Percentiles rank a stretch among this genome's conserved stretches.
Conservation (phyloP, 2,113 vertebrate genomes). For the Oxyruncus cristatus region DNA sequence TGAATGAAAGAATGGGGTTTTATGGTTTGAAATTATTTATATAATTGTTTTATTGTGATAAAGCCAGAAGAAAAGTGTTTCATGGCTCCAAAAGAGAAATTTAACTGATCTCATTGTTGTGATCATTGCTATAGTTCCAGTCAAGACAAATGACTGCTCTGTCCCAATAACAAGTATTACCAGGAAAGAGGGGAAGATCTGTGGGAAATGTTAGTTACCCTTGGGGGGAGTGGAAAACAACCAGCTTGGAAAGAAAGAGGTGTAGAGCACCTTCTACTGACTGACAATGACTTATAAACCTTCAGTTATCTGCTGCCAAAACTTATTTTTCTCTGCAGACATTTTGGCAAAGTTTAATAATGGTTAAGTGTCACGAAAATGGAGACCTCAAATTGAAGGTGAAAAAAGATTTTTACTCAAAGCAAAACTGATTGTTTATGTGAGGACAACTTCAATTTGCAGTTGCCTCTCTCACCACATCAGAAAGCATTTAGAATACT, state of each 20-base stretch:
- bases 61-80: neutral
- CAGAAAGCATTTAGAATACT: neutral
- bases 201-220: neutral
- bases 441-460: neutral
- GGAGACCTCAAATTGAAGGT: neutral
- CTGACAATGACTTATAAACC: neutral
- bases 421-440: neutral
- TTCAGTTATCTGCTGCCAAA: neutral
- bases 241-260: neutral
- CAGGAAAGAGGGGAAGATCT: neutral
- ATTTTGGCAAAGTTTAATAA: neutral
- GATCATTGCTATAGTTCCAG: neutral
- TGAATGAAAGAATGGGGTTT: neutral
- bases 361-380: neutral
- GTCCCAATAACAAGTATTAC: neutral
- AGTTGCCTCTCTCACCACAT: neutral
- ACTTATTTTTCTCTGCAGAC: neutral
- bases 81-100: neutral
- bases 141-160: neutral
- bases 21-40: neutral
- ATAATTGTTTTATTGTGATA: neutral
- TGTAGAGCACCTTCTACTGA: neutral
- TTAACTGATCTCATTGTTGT: neutral
- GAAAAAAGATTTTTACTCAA: neutral
- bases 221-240: neutral